These are phyloP conservation scores for Xenentodon cancila DNA, from an alignment of 2,797 vertebrate species.

Conservation along the genomic window DNA sequence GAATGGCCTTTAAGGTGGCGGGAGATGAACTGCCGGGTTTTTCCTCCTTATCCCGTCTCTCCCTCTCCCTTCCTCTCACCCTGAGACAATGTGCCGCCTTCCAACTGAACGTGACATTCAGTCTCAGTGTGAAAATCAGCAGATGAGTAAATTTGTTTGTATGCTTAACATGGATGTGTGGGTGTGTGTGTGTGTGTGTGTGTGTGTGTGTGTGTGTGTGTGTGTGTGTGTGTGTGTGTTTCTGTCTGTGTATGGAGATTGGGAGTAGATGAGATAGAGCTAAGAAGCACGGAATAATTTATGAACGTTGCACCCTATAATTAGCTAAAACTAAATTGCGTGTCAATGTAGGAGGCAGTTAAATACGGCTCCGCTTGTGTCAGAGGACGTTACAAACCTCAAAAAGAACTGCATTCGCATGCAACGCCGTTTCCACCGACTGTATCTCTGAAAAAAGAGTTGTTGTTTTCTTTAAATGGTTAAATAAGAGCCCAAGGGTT, in stretches of 20 bases:
- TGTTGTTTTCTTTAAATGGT: constrained; percentile 1
- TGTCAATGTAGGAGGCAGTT: constrained; percentile 71
- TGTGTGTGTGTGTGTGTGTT: constrained; percentile 21
- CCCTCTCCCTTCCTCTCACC: constrained; percentile 8
- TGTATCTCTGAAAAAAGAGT: constrained; percentile 34
- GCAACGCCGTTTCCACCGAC: constrained; percentile 23
- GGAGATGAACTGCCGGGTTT: constrained; percentile 61
- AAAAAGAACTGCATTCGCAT: constrained; percentile 40
- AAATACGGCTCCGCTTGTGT: constrained; percentile 64
- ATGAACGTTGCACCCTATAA: constrained; percentile 77
- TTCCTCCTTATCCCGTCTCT: constrained; percentile 42
- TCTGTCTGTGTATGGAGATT: constrained; percentile 39
- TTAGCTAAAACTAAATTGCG: constrained; percentile 81
- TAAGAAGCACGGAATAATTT: constrained; percentile 71
- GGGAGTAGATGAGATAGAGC: constrained; percentile 46
- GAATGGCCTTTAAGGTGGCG: constrained; percentile 73
- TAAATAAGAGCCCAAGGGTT: constrained; percentile 37
- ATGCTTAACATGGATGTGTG: constrained; percentile 34
- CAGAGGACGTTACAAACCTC: constrained; percentile 64
- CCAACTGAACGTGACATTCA: constrained; percentile 56
- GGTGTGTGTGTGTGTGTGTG: constrained; percentile 16
- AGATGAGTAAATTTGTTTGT: constrained; percentile 71
- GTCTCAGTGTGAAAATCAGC: constrained; percentile 63
- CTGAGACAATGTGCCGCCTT: constrained; percentile 20
- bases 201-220: constrained; percentile 35